Conservation (phyloP, 2,113 vertebrate species). For the Oreochromis aureus region DNA sequence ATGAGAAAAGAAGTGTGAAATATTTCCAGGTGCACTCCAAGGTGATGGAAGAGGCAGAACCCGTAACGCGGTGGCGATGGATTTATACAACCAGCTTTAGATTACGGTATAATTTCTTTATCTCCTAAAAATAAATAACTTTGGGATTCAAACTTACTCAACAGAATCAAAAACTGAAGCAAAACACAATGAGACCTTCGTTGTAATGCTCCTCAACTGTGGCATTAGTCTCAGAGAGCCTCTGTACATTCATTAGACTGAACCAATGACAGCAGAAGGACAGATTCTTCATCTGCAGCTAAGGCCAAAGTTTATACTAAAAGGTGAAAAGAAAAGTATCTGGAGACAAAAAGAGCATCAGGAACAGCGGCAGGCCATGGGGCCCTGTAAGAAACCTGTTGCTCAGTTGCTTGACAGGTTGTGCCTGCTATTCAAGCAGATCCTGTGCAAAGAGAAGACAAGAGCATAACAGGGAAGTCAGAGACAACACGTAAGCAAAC, state of each 20-base stretch:
- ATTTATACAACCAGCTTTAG: slow-evolving; percentile 22
- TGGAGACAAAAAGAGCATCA: slow-evolving; percentile 9
- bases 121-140: slow-evolving; percentile 36
- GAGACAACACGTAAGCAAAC: background rate
- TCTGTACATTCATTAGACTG: slow-evolving; percentile 54
- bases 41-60: background rate
- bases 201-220: background rate
- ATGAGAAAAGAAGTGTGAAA: background rate
- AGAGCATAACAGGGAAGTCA: background rate
- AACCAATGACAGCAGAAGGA: slow-evolving; percentile 27
- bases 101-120: background rate
- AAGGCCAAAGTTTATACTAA: slow-evolving; percentile 28
- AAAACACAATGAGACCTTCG: slow-evolving; percentile 7
- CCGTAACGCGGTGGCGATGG: background rate
- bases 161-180: slow-evolving; percentile 23
- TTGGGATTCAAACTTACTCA: slow-evolving; percentile 13
- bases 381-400: background rate
- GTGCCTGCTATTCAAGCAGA: slow-evolving; percentile 65
- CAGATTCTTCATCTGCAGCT: slow-evolving; percentile 12
- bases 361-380: background rate
- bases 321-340: slow-evolving; percentile 42
- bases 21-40: slow-evolving; percentile 29
- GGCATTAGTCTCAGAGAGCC: slow-evolving; percentile 5
- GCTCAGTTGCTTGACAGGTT: slow-evolving; percentile 13
- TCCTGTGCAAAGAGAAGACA: slow-evolving; percentile 56